Conservation (phyloP, 1,140 invertebrate species). For the Drosophila chauvacae region DNA sequence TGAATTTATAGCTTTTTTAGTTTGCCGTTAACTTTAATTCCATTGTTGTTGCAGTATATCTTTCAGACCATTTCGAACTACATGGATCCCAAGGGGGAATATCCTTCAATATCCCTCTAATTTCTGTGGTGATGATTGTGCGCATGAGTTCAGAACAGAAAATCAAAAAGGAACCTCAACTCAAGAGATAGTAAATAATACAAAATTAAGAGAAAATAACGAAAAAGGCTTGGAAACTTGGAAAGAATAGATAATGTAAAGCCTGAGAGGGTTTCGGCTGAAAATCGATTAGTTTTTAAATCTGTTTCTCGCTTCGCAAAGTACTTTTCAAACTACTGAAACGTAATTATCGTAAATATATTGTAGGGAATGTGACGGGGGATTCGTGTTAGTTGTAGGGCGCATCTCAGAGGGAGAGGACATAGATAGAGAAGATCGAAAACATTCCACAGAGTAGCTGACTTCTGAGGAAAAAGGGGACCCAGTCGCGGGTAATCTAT, state of each 20-base stretch:
- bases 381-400: slow-evolving; percentile 56
- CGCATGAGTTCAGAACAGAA: slow-evolving; percentile 67
- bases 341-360: slow-evolving; percentile 27
- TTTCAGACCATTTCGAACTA: slow-evolving; percentile 39
- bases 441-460: slow-evolving; percentile 53
- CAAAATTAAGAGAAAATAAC: slow-evolving; percentile 32
- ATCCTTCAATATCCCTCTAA: slow-evolving; percentile 19
- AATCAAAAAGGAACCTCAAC: slow-evolving; percentile 29
- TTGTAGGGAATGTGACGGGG: slow-evolving; percentile 10
- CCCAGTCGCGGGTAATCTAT: slow-evolving; percentile 13
- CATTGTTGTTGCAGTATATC: slow-evolving; percentile 65
- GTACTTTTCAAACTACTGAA: slow-evolving; percentile 29
- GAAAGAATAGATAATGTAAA: slow-evolving; percentile 34
- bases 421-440: slow-evolving; percentile 49
- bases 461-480: slow-evolving; percentile 1
- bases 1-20: slow-evolving; percentile 13
- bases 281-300: slow-evolving; percentile 85
- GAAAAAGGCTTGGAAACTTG: slow-evolving; percentile 9
- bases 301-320: slow-evolving; percentile 61
- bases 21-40: slow-evolving; percentile 59
- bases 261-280: slow-evolving; percentile 74
- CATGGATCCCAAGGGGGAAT: slow-evolving; percentile 5
- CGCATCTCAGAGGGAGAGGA: slow-evolving; percentile 37
- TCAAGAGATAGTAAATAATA: slow-evolving; percentile 40
- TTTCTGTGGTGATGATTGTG: slow-evolving; percentile 72